Evolutionary conservation across 2,113 vertebrate genomes (phyloP).

Genomic region (Vimba vimba): DNA sequence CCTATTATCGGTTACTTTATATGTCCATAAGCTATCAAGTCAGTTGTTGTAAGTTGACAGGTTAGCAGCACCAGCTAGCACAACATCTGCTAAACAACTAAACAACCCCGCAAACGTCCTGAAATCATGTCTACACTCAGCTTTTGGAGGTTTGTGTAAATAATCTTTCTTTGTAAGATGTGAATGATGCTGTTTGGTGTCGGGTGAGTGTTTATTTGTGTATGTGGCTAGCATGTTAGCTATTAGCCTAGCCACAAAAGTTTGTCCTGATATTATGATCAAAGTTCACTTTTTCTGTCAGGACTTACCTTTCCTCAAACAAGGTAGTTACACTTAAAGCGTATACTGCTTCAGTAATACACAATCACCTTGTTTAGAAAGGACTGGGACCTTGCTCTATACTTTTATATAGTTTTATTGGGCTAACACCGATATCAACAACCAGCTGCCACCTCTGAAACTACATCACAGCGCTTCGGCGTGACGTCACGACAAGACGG

Average conservation of each 20-base stretch:
- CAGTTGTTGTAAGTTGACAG: neutral
- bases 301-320: conserved; percentile 78
- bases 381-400: conserved; percentile 65
- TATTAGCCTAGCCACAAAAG: conserved; percentile 42
- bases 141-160: neutral
- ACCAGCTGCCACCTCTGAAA: conserved; percentile 73
- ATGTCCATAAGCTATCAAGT: neutral
- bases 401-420: conserved; percentile 77
- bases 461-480: conserved; percentile 64
- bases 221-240: conserved; percentile 32
- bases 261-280: conserved; percentile 51
- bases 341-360: conserved; percentile 62
- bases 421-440: conserved; percentile 72
- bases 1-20: neutral
- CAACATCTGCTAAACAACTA: neutral
- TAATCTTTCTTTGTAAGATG: neutral
- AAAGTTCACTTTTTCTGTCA: conserved; percentile 59
- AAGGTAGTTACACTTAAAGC: conserved; percentile 64
- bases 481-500: conserved; percentile 52
- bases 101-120: neutral
- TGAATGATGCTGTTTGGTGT: conserved; percentile 1
- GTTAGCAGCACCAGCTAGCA: conserved; percentile 26
- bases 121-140: neutral
- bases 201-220: conserved; percentile 11
- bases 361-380: conserved; percentile 58